Conservation (phyloP, 2,113 vertebrate genomes). For the Epinephelus cyanopodus region DNA sequence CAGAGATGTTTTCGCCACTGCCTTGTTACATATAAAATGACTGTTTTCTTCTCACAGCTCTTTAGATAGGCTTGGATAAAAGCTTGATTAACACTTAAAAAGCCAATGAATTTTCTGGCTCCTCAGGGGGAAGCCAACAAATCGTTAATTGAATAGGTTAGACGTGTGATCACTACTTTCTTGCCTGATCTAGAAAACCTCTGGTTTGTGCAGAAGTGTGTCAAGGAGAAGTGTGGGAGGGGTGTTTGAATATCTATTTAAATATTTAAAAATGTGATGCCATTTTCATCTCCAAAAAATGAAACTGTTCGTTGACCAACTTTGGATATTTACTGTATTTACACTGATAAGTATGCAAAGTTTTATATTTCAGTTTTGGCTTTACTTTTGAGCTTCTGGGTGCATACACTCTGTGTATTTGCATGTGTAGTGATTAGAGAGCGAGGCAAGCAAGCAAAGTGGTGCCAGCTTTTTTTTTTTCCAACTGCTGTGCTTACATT, state of each 20-base stretch:
- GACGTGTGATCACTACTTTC: slow-evolving; percentile 18
- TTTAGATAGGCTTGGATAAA: slow-evolving; percentile 30
- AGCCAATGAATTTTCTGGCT: slow-evolving; percentile 28
- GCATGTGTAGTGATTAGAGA: slow-evolving; percentile 50
- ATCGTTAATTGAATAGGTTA: slow-evolving; percentile 41
- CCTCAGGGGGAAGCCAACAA: slow-evolving; percentile 23
- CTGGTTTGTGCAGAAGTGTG: slow-evolving; percentile 26
- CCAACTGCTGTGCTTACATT: slow-evolving; percentile 62
- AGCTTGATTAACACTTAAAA: slow-evolving; percentile 58
- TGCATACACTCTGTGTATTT: slow-evolving; percentile 4
- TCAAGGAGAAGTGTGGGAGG: slow-evolving; percentile 10
- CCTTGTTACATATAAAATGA: slow-evolving; percentile 12
- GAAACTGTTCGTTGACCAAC: neutral
- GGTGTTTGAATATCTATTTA: neutral
- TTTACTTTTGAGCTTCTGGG: slow-evolving; percentile 9
- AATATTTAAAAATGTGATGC: neutral
- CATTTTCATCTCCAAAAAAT: neutral
- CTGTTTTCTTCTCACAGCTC: slow-evolving; percentile 10
- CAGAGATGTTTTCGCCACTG: slow-evolving; percentile 1
- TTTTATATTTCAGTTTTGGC: slow-evolving; percentile 4
- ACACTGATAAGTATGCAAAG: slow-evolving; percentile 6
- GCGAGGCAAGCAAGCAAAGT: slow-evolving; percentile 41
- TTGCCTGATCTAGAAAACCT: slow-evolving; percentile 4
- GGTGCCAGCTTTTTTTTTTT: slow-evolving; percentile 45
- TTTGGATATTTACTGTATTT: slow-evolving; percentile 9